Percentiles rank a stretch among this genome's conserved stretches.
Conservation (phyloP, 2,888 invertebrate genomes). For the Meganola albula region DNA sequence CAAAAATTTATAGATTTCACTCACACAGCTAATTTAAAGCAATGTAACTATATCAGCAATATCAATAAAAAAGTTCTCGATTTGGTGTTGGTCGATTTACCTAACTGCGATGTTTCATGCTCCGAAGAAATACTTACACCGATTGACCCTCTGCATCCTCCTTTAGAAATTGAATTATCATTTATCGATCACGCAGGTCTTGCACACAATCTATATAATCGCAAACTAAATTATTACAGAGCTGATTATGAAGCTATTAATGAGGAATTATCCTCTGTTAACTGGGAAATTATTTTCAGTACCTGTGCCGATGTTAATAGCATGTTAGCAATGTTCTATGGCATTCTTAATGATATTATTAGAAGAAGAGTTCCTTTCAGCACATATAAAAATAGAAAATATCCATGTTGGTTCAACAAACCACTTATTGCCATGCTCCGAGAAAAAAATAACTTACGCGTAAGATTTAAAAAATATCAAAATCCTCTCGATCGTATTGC, state of each 20-base stretch:
- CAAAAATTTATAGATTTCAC: slow-evolving; percentile 3
- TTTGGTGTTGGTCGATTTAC: slow-evolving; percentile 1
- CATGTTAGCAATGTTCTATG: not conserved
- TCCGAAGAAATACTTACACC: not conserved
- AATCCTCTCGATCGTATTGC: slow-evolving; percentile 2
- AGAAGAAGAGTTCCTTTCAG: not conserved
- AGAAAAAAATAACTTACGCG: slow-evolving; percentile 5
- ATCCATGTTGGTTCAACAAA: slow-evolving; percentile 5
- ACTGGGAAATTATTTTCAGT: not conserved
- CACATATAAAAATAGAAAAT: not conserved
- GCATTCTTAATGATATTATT: not conserved
- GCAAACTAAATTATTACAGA: not conserved
- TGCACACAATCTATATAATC: not conserved
- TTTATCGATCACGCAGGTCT: not conserved
- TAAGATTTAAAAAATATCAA: not conserved
- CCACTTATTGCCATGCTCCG: not conserved
- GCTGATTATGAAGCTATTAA: not conserved
- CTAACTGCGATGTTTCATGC: not conserved
- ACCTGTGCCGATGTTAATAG: not conserved
- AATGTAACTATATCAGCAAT: slow-evolving; percentile 4
- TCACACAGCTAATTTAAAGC: not conserved
- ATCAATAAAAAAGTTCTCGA: slow-evolving; percentile 4
- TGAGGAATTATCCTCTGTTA: not conserved
- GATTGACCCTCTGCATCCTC: not conserved
- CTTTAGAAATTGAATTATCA: not conserved